Base-by-base conservation (phyloP, 1,140 invertebrate genomes). In the Condylostylus longicornis region DNA sequence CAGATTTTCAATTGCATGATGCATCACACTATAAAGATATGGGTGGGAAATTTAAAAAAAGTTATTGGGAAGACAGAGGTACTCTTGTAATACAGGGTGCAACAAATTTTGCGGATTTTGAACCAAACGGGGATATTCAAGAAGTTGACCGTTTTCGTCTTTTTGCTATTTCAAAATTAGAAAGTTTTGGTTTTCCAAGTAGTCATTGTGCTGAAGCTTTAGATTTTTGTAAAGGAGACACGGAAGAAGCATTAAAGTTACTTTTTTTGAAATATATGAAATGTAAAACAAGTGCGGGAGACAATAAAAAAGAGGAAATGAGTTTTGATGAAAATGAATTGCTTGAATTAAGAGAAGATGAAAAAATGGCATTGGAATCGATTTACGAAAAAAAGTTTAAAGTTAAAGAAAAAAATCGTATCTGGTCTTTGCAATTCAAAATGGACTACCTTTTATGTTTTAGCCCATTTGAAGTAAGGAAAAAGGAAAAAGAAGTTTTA, bases 161-260 rank as follows among this genome's bases (percentile, higher is more conserved):
- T 46, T 82, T 77, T 66, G 78, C 77, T 13, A 57, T 78, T 36
- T 63, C 69, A 33, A 76, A 78, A 53, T 60, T 83, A 41, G 71
- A 79, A 62, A 77, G 71, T 54, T 79, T 72, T 51, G 76, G 78
- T 32, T 83, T 82, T 52, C 72, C 79, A 49, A 65, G 68, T 47
- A 60, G 60, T n/a, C 79, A 83, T 56, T 82, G 78, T 54, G 46
- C 66, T 17, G 79, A 83, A 65, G 79, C 77, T 14, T 67, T 82
- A 42, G 58, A 71, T 35, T 58, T 72, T 42, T 71, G 71, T 20
- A 56, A 69, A 13, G 70, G 71, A 41, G 68, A 74, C 53, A 62
- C 77, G 1, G 77, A 78, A 23, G 69, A 71, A 43, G 71, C 78
- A 6, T 59, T 82, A 38, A 68, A 77, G 51, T 50, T 81, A 32